These are phyloP conservation scores for Macrocentrus cingulum DNA, from an alignment of 1,140 invertebrate species.

Conservation along the genomic window DNA sequence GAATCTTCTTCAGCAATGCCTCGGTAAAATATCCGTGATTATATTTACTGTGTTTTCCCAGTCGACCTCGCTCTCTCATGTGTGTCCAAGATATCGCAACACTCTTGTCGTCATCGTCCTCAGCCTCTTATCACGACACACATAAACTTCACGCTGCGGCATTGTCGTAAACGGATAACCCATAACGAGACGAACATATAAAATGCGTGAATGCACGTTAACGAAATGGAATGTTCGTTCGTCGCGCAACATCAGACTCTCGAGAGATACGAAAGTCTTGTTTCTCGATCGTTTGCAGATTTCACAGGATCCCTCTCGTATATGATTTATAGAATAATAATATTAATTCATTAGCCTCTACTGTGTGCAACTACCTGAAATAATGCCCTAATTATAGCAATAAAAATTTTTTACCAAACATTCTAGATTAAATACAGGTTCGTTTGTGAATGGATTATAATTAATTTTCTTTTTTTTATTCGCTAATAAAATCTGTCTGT, in stretches of 20 bases:
- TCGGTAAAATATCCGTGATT: too few relatives aligned
- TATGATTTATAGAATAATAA: conserved; percentile 3
- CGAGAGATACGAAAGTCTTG: conserved; percentile 19
- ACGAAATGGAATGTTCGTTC: conserved; percentile 18
- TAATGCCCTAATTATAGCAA: too few relatives aligned
- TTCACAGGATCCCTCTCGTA: background rate
- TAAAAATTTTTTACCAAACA: too few relatives aligned
- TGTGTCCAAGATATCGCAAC: conserved; percentile 20
- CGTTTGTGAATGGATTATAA: too few relatives aligned
- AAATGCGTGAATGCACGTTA: conserved; percentile 23
- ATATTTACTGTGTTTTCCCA: background rate
- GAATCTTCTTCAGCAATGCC: too few relatives aligned
- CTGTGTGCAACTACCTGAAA: too few relatives aligned
- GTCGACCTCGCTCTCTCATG: conserved; percentile 18
- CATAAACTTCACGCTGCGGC: conserved; percentile 21
- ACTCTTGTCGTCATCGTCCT: background rate
- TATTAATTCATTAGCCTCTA: background rate
- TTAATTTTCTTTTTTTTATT: too few relatives aligned
- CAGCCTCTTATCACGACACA: conserved; percentile 19
- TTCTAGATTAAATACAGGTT: too few relatives aligned
- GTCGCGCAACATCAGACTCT: background rate
- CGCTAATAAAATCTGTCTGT: too few relatives aligned
- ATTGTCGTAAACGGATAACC: conserved; percentile 32
- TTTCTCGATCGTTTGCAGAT: conserved; percentile 18
- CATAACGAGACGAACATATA: conserved; percentile 25